Evolutionary conservation across 2,113 vertebrate species (phyloP).

Genomic region (Thunnus maccoyii): DNA sequence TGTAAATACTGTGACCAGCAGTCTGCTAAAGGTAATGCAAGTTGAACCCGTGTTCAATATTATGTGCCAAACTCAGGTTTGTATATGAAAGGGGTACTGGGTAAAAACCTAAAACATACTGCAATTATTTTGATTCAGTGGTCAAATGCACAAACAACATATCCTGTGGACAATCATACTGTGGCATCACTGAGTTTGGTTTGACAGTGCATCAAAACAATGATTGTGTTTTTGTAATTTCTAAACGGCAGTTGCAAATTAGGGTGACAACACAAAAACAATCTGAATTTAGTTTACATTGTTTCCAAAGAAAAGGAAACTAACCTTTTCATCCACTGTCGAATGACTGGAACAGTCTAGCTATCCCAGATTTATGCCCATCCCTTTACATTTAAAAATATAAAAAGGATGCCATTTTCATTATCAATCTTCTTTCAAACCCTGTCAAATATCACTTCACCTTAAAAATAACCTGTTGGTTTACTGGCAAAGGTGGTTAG

Average conservation of each 20-base stretch:
- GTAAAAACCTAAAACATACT: no score
- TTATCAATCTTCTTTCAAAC: not conserved
- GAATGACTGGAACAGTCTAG: not conserved
- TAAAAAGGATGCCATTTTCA: not conserved
- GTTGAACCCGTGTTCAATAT: not conserved
- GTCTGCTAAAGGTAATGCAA: not conserved
- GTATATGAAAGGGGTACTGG: no score
- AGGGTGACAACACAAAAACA: not conserved
- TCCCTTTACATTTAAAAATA: not conserved
- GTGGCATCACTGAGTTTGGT: no score
- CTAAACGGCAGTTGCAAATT: not conserved
- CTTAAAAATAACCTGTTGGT: not conserved
- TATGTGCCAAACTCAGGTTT: not conserved
- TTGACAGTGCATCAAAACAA: no score
- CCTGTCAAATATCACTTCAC: not conserved
- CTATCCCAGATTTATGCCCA: not conserved
- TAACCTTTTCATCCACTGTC: not conserved
- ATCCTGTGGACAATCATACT: no score
- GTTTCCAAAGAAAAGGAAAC: not conserved
- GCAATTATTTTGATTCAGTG: no score
- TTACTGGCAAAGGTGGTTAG: not conserved
- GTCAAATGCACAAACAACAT: no score
- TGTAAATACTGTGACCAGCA: not conserved
- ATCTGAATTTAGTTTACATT: not conserved
- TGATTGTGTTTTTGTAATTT: not conserved